Conservation (phyloP, 1,140 invertebrate species). For the Drosophila willistoni region DNA sequence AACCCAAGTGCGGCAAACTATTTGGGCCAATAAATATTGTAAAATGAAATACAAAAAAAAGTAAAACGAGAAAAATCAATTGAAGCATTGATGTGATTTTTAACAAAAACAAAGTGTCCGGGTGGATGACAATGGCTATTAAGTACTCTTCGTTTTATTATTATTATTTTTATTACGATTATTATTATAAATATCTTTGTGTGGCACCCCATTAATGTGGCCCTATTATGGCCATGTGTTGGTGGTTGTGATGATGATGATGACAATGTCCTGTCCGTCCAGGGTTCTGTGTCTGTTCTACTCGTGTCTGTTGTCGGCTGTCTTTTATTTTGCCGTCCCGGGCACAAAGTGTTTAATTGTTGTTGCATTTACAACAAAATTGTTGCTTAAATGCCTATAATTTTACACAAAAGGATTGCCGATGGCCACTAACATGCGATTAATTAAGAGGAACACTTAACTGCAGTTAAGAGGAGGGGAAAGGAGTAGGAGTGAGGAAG, state of each 20-base stretch:
- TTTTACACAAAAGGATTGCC: conserved; percentile 27
- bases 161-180: conserved; percentile 27
- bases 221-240: not conserved
- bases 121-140: conserved; percentile 5
- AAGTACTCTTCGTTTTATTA: conserved; percentile 23
- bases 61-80: not conserved
- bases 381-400: conserved; percentile 41
- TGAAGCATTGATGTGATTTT: conserved; percentile 1
- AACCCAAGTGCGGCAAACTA: conserved; percentile 39
- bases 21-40: conserved; percentile 64
- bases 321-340: conserved; percentile 39
- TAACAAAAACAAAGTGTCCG: conserved; percentile 8
- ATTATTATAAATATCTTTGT: conserved; percentile 42
- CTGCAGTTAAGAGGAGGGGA: too few species aligned
- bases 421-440: conserved; percentile 42
- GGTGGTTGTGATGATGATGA: not conserved
- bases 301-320: not conserved
- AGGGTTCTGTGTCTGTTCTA: not conserved
- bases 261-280: not conserved
- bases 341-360: conserved; percentile 62
- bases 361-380: conserved; percentile 53
- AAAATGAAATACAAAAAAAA: conserved; percentile 42
- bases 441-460: conserved; percentile 42
- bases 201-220: conserved; percentile 49
- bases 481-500: not conserved